phyloP scores from a whole-genome alignment of 2,888 invertebrate genomes.

The Agriopis marginaria region DNA sequence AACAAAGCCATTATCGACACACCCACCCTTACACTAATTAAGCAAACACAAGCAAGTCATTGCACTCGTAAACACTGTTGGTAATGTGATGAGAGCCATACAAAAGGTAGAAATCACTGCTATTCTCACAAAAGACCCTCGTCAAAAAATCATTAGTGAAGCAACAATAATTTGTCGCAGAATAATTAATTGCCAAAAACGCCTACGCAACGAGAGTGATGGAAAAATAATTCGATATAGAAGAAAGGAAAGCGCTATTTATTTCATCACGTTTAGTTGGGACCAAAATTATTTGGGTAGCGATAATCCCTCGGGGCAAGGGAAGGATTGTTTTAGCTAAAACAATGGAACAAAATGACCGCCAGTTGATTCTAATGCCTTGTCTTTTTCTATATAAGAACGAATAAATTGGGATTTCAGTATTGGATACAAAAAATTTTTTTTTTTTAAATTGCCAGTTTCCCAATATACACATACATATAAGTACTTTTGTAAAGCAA shows the following conservation, averaged over 20 bases:
- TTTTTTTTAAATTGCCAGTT: too few species aligned
- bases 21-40: slow-evolving; percentile 32
- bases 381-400: slow-evolving; percentile 27
- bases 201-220: slow-evolving; percentile 56
- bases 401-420: slow-evolving; percentile 25
- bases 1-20: slow-evolving; percentile 30
- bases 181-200: slow-evolving; percentile 59
- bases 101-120: slow-evolving; percentile 58
- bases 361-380: slow-evolving; percentile 28
- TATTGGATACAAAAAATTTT: not conserved
- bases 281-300: slow-evolving; percentile 35
- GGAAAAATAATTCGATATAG: slow-evolving; percentile 70
- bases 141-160: slow-evolving; percentile 75
- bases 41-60: slow-evolving; percentile 29
- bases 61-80: slow-evolving; percentile 30
- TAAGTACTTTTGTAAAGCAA: too few species aligned
- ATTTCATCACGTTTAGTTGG: slow-evolving; percentile 37
- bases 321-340: slow-evolving; percentile 34
- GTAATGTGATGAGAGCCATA: slow-evolving; percentile 35
- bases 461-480: too few species aligned
- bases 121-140: slow-evolving; percentile 69
- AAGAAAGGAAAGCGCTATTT: slow-evolving; percentile 47
- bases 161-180: slow-evolving; percentile 76
- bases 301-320: slow-evolving; percentile 28
- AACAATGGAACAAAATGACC: slow-evolving; percentile 34